Percentiles rank a stretch among this genome's conserved stretches.
These are phyloP conservation scores for Leptinotarsa haldemani DNA, from an alignment of 2,888 invertebrate species.

Conservation along the genomic window DNA sequence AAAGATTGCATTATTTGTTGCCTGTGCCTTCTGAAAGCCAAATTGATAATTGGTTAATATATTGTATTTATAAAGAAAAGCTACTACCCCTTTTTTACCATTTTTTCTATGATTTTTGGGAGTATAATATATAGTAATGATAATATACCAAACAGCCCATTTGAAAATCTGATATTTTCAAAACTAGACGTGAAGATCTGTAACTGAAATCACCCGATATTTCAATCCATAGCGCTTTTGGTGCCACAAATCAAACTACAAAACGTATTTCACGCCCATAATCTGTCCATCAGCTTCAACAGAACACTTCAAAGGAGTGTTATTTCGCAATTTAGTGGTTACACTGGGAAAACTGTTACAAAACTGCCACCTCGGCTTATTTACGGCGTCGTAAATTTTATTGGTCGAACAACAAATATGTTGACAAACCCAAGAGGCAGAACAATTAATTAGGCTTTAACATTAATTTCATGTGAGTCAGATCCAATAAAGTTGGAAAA, in stretches of 20 bases:
- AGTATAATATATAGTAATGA: no score
- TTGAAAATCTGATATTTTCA: neutral
- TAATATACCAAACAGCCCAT: neutral
- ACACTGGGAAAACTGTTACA: conserved; percentile 15
- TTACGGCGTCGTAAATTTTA: conserved; percentile 48
- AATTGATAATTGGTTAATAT: no score
- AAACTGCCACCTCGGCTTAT: conserved; percentile 31
- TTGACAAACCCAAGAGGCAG: conserved; percentile 50
- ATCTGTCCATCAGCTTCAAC: conserved; percentile 4
- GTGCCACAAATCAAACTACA: neutral
- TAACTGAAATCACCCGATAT: neutral
- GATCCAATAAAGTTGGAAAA: conserved; percentile 32
- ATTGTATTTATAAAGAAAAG: no score
- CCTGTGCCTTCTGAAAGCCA: no score
- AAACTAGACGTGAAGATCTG: neutral
- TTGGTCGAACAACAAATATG: conserved; percentile 51
- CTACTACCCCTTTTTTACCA: no score
- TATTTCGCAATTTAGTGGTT: conserved; percentile 2
- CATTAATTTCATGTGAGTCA: conserved; percentile 40
- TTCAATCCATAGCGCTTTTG: neutral
- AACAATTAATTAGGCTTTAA: conserved; percentile 45
- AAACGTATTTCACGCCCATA: neutral
- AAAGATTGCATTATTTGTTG: no score
- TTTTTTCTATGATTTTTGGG: no score
- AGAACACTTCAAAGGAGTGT: conserved; percentile 9